These are phyloP conservation scores for Margaritifera margaritifera DNA, from an alignment of 2,888 invertebrate species.

Conservation along the genomic window DNA sequence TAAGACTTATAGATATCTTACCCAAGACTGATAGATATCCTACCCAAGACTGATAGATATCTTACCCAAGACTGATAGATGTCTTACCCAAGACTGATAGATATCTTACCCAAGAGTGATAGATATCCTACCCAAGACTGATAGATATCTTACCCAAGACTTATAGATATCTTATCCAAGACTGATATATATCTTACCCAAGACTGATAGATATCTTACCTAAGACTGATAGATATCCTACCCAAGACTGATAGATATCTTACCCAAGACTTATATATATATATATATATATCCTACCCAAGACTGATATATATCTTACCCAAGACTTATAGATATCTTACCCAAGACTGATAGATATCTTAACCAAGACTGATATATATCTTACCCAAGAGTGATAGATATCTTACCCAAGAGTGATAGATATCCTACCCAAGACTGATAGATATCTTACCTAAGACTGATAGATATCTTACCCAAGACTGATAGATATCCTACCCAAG, in stretches of 20 bases:
- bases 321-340: too few species aligned
- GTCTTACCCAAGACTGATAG: too few species aligned
- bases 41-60: background rate
- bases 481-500: too few species aligned
- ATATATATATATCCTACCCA: too few species aligned
- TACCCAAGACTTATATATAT: background rate
- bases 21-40: background rate
- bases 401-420: background rate
- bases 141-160: background rate
- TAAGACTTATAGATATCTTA: background rate
- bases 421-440: too few species aligned
- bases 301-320: background rate
- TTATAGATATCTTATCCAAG: too few species aligned
- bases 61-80: background rate
- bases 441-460: background rate
- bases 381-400: background rate
- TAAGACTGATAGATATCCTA: background rate
- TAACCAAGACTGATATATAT: background rate
- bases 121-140: too few species aligned
- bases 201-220: too few species aligned
- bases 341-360: background rate
- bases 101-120: background rate
- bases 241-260: background rate
- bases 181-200: background rate
- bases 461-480: background rate